A percentile compares a stretch with the other conserved stretches of the same genome.
These are phyloP conservation scores for Epinephelus coioides DNA, from an alignment of 2,797 vertebrate species.

Conservation along the genomic window DNA sequence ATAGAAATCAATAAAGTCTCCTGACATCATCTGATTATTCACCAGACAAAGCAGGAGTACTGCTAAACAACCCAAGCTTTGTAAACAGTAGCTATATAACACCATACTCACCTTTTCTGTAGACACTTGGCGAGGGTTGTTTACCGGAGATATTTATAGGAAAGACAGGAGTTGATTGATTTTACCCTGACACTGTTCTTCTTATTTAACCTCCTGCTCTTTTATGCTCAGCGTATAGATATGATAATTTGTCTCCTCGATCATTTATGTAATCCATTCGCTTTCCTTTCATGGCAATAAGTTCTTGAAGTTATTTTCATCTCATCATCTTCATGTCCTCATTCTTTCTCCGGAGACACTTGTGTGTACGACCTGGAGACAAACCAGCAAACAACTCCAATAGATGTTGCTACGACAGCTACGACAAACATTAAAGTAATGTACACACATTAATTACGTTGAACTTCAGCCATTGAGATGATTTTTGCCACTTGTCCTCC, in stretches of 20 bases:
- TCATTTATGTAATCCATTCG: conserved; percentile 12
- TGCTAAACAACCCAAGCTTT: conserved; percentile 41
- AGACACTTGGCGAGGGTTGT: neutral
- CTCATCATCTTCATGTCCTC: conserved; percentile 11
- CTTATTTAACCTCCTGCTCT: conserved; percentile 31
- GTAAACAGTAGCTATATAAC: conserved; percentile 24
- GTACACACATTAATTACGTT: neutral
- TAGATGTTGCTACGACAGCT: neutral
- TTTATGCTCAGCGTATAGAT: conserved; percentile 18
- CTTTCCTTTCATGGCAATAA: conserved; percentile 4
- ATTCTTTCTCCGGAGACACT: conserved; percentile 8
- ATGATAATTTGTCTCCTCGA: neutral
- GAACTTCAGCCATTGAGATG: neutral
- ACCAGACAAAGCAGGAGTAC: conserved; percentile 48
- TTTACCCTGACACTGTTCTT: conserved; percentile 8
- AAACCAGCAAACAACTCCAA: conserved; percentile 5
- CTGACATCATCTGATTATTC: conserved; percentile 71
- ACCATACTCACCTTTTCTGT: conserved; percentile 23
- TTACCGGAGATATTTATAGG: conserved; percentile 34
- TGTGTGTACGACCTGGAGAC: conserved; percentile 4
- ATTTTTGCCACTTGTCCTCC: neutral
- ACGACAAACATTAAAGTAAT: neutral
- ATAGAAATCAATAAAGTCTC: conserved; percentile 67
- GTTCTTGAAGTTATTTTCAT: conserved; percentile 33
- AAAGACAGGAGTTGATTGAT: conserved; percentile 25